Percentiles rank a stretch among this genome's conserved stretches.
Evolutionary conservation across 92 coral and sea anemone genomes (phyloP).

Genomic region (Porites evermanni): DNA sequence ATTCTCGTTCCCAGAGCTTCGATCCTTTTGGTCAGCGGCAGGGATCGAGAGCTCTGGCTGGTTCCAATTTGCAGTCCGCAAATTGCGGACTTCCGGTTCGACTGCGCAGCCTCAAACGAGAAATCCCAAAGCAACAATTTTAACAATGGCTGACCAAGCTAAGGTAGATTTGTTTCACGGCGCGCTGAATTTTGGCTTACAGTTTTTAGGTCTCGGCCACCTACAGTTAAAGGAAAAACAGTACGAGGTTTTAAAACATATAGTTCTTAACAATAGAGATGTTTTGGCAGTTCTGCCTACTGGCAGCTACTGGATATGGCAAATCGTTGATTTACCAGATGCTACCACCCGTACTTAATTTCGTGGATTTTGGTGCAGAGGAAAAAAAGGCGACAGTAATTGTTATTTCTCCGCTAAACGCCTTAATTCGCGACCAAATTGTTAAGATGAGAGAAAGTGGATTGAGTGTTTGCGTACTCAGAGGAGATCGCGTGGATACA

Average conservation of each 20-base stretch:
- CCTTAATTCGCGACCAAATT: conserved; percentile 41
- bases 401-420: conserved; percentile 44
- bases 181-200: not conserved
- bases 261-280: not conserved
- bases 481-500: conserved; percentile 29
- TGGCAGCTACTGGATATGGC: conserved; percentile 36
- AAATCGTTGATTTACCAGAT: not conserved
- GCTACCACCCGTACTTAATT: no score
- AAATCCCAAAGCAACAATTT: not conserved
- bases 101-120: not conserved
- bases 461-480: conserved; percentile 26
- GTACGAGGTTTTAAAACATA: conserved; percentile 11
- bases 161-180: not conserved
- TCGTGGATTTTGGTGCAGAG: not conserved
- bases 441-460: conserved; percentile 35
- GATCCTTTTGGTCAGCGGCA: no score
- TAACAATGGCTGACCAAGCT: not conserved
- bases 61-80: not conserved
- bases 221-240: conserved; percentile 1
- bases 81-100: not conserved
- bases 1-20: no score
- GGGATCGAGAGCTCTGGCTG: no score
- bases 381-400: conserved; percentile 7
- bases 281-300: conserved; percentile 30
- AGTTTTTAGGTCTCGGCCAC: not conserved